Evolutionary conservation across 2,113 vertebrate genomes (phyloP), one percentile per base, ranked within the genome.

Genomic region (Epinephelus cyanopodus): DNA sequence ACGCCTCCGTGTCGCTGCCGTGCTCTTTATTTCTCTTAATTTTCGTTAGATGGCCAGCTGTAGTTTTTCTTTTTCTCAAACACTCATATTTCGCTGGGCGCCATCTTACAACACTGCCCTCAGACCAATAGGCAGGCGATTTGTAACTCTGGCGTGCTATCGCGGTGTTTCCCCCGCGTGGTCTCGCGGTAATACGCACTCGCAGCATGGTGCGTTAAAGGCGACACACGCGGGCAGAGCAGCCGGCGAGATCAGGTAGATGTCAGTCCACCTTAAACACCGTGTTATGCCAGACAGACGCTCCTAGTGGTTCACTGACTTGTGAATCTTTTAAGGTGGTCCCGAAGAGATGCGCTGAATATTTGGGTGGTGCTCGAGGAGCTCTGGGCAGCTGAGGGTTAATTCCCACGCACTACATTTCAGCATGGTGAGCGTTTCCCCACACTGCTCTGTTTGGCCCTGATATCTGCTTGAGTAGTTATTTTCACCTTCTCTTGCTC

Each of bases 1-100:
- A 4, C 45, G 47, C 74, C 39, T 57, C 45, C 47, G 29, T 12
- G 23, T 11, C 37, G 19, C 5, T 37, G 1, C 0, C 45, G 53
- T 60, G 37, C 48, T 66, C 25, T 74, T 57, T 56, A 6, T 57
- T 90, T 87, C 4, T 37, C 9, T 45, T 53, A 29, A 13, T 74
- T 81, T 62, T 86, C 52, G 45, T 69, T 45, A 53, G 52, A 78
- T 77, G 45, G 14, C 25, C 57, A 23, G 14, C 68, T 86, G 15
- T 84, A 84, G 61, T 79, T 85, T 87, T 84, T 86, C 74, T 86
- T 96, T 96, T 92, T 94, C 91, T 93, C 89, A 90, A 94, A 92
- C 92, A 95, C 94, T 97, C 94, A 96, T 95, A 97, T 96, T 95
- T 96, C 96, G 90, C 95, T 96, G 94, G 94, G 97, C 96, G 97